Evolutionary conservation across 2,888 invertebrate genomes (phyloP), one percentile per base, ranked within the genome.

Genomic region (Congeria kusceri): DNA sequence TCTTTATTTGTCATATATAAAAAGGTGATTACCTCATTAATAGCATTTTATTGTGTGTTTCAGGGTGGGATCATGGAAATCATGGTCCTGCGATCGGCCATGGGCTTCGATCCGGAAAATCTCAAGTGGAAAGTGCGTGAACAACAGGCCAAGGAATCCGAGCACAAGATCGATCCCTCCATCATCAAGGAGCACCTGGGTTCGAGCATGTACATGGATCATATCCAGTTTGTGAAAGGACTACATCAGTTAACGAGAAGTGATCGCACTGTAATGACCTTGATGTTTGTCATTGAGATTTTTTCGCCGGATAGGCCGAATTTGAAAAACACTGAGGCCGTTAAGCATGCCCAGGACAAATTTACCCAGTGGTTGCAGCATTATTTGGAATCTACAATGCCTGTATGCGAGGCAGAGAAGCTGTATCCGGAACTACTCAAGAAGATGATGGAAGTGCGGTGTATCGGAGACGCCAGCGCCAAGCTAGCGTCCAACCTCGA

Each of bases 321-420:
- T 57, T 87, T 94, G 20, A 77, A 84, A 20, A 89, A 92, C 66
- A 87, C 87, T 32, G 89, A 85, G 20, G 70, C 87, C 27, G 92
- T 94, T 7, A 89, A 91, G 3, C 77, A 85, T 28, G 90, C 92
- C 57, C 94, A 94, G 84, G 94, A 94, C 69, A 92, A 92, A 65
- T 98, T 97, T 94, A 97, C 97, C 93, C 95, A 97, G 66, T 95
- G 98, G 80, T 95, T 97, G 83, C 95, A 97, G 82, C 97, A 97
- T 93, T 94, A 97, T 96, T 93, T 96, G 96, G 83, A 97, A 96
- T 94, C 93, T 95, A 96, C 0, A n/a, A 88, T 92, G 67, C 90
- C 92, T 2, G 97, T 97, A 61, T 97, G 97, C 91, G 97, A 98
- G 91, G 98, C 97, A 0, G 96, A 97, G 39, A 63, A 80, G 11